Conservation (phyloP, 2,888 invertebrate species). For the Galerucella pusilla region DNA sequence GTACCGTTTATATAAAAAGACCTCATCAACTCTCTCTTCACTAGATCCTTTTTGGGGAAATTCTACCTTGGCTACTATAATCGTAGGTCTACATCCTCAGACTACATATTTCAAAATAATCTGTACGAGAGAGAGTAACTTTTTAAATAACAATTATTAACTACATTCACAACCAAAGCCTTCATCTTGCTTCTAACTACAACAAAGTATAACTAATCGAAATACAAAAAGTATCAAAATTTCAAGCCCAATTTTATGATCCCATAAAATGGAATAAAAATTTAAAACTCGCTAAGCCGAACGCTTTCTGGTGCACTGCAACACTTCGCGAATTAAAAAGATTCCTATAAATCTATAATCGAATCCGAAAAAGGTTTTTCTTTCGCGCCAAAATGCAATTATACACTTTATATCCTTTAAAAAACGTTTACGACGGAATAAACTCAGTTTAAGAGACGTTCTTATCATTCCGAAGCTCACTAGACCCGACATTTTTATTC, state of each 20-base stretch:
- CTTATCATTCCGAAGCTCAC: constrained; percentile 40
- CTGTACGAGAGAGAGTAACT: no score
- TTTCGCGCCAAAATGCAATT: constrained; percentile 18
- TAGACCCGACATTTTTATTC: constrained; percentile 44
- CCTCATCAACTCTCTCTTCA: no score
- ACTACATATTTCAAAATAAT: no score
- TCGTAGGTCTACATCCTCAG: no score
- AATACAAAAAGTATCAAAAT: neutral
- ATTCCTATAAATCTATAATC: constrained; percentile 13
- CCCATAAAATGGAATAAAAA: neutral
- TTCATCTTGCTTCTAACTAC: no score
- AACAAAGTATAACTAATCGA: no score
- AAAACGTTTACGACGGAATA: constrained; percentile 20
- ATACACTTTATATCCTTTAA: constrained; percentile 15
- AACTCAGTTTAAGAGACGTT: constrained; percentile 12
- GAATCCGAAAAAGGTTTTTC: constrained; percentile 6
- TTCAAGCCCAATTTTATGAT: neutral
- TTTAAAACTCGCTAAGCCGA: neutral
- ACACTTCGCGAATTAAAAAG: constrained; percentile 11
- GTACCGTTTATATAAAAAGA: no score
- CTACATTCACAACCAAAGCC: no score
- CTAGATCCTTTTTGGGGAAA: no score
- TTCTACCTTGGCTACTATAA: no score
- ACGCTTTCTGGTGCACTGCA: constrained; percentile 4
- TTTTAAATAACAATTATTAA: no score